Conservation (phyloP, 2,797 vertebrate genomes). For the Coregonus sp. region DNA sequence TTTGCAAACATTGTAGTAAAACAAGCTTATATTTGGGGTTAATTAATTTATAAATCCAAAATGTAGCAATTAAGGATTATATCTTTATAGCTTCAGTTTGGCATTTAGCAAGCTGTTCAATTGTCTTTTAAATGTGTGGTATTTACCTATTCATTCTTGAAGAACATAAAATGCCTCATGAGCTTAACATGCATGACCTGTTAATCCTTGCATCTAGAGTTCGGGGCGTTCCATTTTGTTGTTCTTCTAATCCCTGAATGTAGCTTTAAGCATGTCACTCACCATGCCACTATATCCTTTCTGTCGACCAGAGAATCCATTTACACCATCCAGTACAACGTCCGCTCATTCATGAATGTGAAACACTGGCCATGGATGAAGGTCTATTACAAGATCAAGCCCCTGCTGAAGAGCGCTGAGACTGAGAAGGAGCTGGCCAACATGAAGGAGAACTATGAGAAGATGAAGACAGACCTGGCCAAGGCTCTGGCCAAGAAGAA, state of each 20-base stretch:
- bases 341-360: neutral
- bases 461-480: neutral
- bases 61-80: too few species aligned
- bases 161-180: accelerated
- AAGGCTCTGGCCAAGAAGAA: neutral
- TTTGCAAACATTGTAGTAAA: too few species aligned
- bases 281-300: neutral
- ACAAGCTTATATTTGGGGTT: too few species aligned
- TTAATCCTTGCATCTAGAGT: too few species aligned
- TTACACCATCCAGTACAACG: neutral
- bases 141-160: too few species aligned
- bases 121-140: too few species aligned
- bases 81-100: neutral
- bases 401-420: neutral
- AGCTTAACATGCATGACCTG: too few species aligned
- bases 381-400: neutral
- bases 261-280: neutral
- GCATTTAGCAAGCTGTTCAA: neutral
- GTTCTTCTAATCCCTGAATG: neutral
- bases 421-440: slow-evolving; percentile 2
- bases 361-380: neutral
- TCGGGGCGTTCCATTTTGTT: neutral
- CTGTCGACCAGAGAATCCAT: slow-evolving; percentile 69
- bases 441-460: slow-evolving; percentile 2
- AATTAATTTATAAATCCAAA: too few species aligned